Conservation (phyloP, 2,113 vertebrate species). For the Syngnathus scovelli region DNA sequence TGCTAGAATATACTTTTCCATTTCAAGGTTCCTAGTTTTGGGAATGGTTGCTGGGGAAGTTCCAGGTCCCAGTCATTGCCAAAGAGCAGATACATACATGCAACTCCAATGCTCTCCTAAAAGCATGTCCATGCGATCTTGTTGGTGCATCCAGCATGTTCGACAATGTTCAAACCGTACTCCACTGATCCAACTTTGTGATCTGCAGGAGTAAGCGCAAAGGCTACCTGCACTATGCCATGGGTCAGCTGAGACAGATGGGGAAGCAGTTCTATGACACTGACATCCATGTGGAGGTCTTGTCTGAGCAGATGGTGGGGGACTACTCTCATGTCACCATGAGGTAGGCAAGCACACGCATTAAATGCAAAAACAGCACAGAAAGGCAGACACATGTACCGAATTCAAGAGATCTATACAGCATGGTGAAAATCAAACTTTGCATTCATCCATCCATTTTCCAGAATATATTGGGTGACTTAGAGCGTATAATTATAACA, state of each 20-base stretch:
- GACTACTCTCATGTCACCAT: conserved; percentile 75
- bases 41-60: neutral
- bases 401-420: neutral
- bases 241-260: conserved; percentile 75
- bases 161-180: neutral
- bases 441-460: no score
- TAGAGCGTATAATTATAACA: no score
- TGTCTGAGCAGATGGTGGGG: conserved; percentile 72
- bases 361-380: neutral
- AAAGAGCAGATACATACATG: neutral
- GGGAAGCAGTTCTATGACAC: conserved; percentile 75
- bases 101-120: neutral
- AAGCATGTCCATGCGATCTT: neutral
- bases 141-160: neutral
- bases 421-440: no score
- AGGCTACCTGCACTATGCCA: conserved; percentile 73
- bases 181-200: neutral
- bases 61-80: neutral
- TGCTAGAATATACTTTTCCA: neutral
- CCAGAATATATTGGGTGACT: no score
- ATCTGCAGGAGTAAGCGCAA: conserved; percentile 69
- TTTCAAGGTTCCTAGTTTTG: neutral
- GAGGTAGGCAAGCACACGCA: conserved; percentile 49
- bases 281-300: conserved; percentile 73
- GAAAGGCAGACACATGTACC: neutral